Evolutionary conservation across 1,140 invertebrate genomes (phyloP).

Genomic region (honey bee (Apis mellifera)): Amel_HAv3.1 CM009932.2:15811001-15811500

Average conservation of each 20-base stretch:
- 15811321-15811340: not conserved
- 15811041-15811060: conserved; percentile 62
- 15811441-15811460: not conserved
- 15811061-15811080: conserved; percentile 59
- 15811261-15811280: not conserved
- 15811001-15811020: conserved; percentile 65
- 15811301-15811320: not conserved
- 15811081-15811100: conserved; percentile 48
- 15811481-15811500: conserved; percentile 1
- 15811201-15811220: not conserved
- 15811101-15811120: conserved; percentile 28
- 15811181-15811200: conserved; percentile 51
- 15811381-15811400: conserved; percentile 24
- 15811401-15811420: not conserved
- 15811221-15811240: conserved; percentile 33
- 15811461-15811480: conserved; percentile 40
- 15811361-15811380: conserved; percentile 1
- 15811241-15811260: not conserved
- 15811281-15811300: conserved; percentile 2
- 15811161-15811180: not conserved
- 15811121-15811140: conserved; percentile 8
- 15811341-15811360: not conserved
- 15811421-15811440: not conserved
- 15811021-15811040: conserved; percentile 66
- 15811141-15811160: conserved; percentile 42